Conservation (phyloP, 2,797 vertebrate species). For the Rhodeus uyekii region DNA sequence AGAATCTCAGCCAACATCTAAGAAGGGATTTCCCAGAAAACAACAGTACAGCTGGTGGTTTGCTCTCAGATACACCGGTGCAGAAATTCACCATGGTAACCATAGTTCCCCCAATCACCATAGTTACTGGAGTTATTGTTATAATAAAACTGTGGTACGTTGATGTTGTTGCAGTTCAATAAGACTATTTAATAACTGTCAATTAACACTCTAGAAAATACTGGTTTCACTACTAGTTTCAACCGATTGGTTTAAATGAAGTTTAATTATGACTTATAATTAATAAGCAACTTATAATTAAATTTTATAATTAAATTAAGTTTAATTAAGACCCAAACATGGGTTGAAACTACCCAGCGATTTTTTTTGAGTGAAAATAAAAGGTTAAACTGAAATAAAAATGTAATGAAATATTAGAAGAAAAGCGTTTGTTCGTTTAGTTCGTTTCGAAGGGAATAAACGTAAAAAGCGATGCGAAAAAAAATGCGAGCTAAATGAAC, state of each 20-base stretch:
- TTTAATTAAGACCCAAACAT: too few species aligned
- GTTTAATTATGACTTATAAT: too few species aligned
- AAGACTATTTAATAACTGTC: not conserved
- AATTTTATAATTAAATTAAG: too few species aligned
- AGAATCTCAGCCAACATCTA: not conserved
- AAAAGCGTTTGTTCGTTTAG: not conserved
- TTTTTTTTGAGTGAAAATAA: not conserved
- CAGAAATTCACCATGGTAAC: not conserved
- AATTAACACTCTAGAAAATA: not conserved
- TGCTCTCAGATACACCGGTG: not conserved
- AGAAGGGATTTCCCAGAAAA: slow-evolving; percentile 23
- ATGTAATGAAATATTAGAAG: not conserved
- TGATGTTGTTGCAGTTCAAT: not conserved
- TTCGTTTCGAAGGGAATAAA: not conserved
- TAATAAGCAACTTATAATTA: too few species aligned
- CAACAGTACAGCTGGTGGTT: not conserved
- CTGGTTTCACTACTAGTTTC: not conserved
- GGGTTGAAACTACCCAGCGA: not conserved
- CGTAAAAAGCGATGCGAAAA: too few species aligned
- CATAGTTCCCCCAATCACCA: not conserved
- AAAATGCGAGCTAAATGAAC: not conserved
- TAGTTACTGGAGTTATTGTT: not conserved
- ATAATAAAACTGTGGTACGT: not conserved
- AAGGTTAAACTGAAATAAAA: not conserved
- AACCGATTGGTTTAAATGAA: not conserved